Evolutionary conservation across 2,797 vertebrate species (phyloP), one percentile per base, ranked within the genome.

Genomic region (Rallus crepitans): DNA sequence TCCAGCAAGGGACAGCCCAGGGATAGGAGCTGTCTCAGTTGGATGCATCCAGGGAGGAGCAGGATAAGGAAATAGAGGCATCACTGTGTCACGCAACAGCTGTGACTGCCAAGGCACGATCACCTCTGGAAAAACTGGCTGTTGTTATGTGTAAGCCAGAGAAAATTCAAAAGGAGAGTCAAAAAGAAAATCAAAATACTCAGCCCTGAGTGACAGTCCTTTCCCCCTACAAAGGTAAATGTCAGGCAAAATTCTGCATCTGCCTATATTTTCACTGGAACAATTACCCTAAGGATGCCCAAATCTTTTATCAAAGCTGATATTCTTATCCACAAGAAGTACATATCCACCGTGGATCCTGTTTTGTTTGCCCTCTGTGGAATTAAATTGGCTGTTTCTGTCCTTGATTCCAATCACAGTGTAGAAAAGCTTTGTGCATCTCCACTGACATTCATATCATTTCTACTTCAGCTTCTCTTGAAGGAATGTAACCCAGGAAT

Each of bases 401-500:
- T 21, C 81, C 85, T 52, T 68, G 40, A 69, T 71, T 78, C 57
- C 55, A 47, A 1, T n/a, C 68, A 65, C 28, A 45, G 21, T 0
- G 4, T 9, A 53, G 25, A 78, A 91, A 93, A 80, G 20, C 69
- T 90, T 90, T n/a, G 19, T 59, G 69, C 47, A 11, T 71, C 85
- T 27, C 61, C 40, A 59, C 81, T 94, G 69, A 78, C 89, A 91
- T 78, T 91, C 84, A 63, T 30, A 42, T 85, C 6, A 33, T 83
- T 92, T 71, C 64, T 69, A 50, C 20, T 68, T 87, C 55, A 65
- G 33, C 47, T 81, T 86, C 63, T 31, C 55, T 48, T 55, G 91
- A 94, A 89, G 92, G 85, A 85, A 89, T 81, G 61, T 69, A 75
- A 61, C 40, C 27, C 19, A 60, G 68, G 75, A 69, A 64, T 31